Evolutionary conservation across 2,113 vertebrate genomes (phyloP).

Genomic region (Sinocyclocheilus rhinocerous): DNA sequence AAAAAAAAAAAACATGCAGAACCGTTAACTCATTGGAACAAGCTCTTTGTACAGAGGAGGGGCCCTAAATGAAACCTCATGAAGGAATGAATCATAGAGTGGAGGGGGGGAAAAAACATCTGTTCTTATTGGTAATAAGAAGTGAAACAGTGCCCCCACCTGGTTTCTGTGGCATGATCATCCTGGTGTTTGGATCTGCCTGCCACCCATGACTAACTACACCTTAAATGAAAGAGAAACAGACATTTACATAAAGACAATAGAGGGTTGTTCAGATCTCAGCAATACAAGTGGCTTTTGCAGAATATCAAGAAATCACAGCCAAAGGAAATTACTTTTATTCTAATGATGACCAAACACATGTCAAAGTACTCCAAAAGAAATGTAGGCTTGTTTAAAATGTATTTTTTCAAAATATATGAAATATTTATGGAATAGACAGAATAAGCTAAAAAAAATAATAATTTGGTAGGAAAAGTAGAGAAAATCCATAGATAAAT

Average conservation of each 20-base stretch:
- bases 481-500: too few species aligned
- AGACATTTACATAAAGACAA: background rate
- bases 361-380: background rate
- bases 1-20: constrained; percentile 16
- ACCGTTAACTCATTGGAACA: constrained; percentile 31
- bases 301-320: background rate
- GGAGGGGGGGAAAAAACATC: background rate
- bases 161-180: constrained; percentile 96
- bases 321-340: background rate
- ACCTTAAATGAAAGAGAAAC: constrained; percentile 70
- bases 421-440: background rate
- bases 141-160: constrained; percentile 82
- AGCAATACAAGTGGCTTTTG: background rate
- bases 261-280: background rate
- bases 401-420: background rate
- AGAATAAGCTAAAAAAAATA: too few species aligned
- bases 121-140: background rate
- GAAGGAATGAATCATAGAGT: constrained; percentile 21
- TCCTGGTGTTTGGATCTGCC: constrained; percentile 88
- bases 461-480: too few species aligned
- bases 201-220: constrained; percentile 95
- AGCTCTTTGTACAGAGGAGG: background rate
- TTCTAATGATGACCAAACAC: background rate
- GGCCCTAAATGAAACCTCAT: constrained; percentile 28
- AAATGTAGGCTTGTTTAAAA: background rate